phyloP scores from a whole-genome alignment of 2,797 vertebrate species.

The Sebastes reedi region DNA sequence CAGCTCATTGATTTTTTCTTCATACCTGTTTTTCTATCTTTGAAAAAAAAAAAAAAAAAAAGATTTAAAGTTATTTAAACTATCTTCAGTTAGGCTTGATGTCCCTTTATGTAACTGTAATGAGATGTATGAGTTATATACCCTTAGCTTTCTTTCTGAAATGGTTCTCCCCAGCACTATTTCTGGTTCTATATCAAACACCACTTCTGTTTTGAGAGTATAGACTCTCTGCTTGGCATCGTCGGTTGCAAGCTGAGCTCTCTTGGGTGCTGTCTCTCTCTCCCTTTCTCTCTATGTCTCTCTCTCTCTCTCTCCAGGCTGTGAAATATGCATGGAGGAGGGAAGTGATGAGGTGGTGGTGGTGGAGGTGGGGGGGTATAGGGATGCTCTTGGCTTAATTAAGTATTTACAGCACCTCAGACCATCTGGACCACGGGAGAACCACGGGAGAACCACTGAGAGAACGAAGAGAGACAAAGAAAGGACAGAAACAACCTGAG shows the following conservation, averaged over 20 bases:
- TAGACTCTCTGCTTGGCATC: slow-evolving; percentile 16
- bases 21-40: background rate
- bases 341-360: slow-evolving; percentile 6
- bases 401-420: slow-evolving; percentile 69
- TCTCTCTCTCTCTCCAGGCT: slow-evolving; percentile 21
- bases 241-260: slow-evolving; percentile 3
- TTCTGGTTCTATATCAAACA: slow-evolving; percentile 4
- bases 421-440: slow-evolving; percentile 58
- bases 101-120: background rate
- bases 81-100: background rate
- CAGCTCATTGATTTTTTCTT: too few species aligned
- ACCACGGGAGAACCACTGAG: background rate
- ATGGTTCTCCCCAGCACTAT: background rate
- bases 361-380: background rate
- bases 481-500: slow-evolving; percentile 16
- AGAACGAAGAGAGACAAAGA: slow-evolving; percentile 2
- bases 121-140: background rate
- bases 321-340: slow-evolving; percentile 61
- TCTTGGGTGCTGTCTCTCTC: background rate
- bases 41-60: background rate
- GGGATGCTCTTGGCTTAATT: slow-evolving; percentile 47
- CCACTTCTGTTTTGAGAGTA: slow-evolving; percentile 11
- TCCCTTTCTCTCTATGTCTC: background rate
- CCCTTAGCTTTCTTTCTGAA: background rate
- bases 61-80: background rate